These are phyloP conservation scores for Macropus fuliginosus DNA, from an alignment of 2,797 vertebrate species.

Conservation along the genomic window DNA sequence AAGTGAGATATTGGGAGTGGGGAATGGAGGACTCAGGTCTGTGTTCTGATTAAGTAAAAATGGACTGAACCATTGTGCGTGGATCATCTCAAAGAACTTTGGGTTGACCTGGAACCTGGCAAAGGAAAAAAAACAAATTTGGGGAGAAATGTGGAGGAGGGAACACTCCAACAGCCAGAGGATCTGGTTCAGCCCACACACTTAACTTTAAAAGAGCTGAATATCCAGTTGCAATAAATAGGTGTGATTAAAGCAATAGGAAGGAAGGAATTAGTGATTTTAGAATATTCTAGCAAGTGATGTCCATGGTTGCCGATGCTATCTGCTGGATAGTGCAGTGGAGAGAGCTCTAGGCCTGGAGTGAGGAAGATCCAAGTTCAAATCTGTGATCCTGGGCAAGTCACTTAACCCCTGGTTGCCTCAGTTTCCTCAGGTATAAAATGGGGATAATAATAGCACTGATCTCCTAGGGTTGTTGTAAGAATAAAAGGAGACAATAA, in stretches of 20 bases:
- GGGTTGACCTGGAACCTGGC: background rate
- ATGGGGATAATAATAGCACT: background rate
- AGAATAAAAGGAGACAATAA: background rate
- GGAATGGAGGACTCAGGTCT: background rate
- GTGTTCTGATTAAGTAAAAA: background rate
- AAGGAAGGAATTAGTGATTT: background rate
- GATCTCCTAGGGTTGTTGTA: background rate
- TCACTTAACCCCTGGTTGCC: background rate
- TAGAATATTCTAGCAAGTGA: background rate
- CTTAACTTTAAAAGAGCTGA: background rate
- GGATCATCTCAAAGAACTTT: background rate
- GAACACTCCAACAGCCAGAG: background rate
- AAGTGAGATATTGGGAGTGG: constrained; percentile 11
- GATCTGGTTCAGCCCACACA: background rate
- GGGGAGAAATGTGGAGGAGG: background rate
- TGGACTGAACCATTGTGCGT: background rate
- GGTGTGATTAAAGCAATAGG: background rate
- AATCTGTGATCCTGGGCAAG: background rate
- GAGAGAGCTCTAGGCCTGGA: background rate
- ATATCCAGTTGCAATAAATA: background rate
- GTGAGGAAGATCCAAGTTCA: background rate
- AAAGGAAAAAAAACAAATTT: background rate
- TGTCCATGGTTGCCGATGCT: background rate
- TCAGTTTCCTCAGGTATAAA: background rate
- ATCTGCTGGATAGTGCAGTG: background rate